Base-by-base conservation (phyloP, 2,797 vertebrate genomes). In the Sitta carolinensis region DNA sequence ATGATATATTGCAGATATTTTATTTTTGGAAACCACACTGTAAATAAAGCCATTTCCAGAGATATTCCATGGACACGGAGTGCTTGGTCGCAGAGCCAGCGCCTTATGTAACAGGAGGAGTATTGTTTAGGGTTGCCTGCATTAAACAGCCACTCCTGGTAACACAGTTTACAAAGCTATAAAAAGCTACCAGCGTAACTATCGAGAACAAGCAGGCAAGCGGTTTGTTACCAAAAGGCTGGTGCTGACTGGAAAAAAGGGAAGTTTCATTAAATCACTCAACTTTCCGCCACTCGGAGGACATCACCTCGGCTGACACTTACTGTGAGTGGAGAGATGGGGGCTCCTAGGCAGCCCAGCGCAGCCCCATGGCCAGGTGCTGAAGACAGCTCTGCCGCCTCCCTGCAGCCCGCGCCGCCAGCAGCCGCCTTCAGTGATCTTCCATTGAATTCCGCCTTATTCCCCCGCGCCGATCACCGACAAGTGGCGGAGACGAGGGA, bases 31-130 rank as follows among this genome's bases (percentile, higher is more conserved):
- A 97, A 96, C 85, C 30, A 20, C 94, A 62, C 93, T 95, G 97
- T 97, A 97, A 97, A 97, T 97, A 98, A 98, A 96, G 90, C 58
- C 95, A 95, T 97, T 97, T 97, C 96, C 95, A 97, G 97, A 97
- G 96, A 97, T 97, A 97, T 97, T 97, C 95, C 96, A 94, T 50
- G 96, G 95, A 96, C 94, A 96, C 84, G 26, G 92, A 95, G 96
- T 50, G 78, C 87, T 93, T 63, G 95, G 94, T 95, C 27, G 59
- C 50, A 16, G 77, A 97, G 97, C 96, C 96, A 97, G 89, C 57
- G 75, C 94, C 96, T 97, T 94, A 97, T 96, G 97, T 97, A 98
- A 97, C 96, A 97, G 95, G 94, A 93, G 95, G 87, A 96, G 97
- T 52, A 97, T 97, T 97, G 97, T 97, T 97, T 97, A 95, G 97